Evolutionary conservation across 2,888 invertebrate genomes (phyloP).

Genomic region (Nemoura dubitans): DNA sequence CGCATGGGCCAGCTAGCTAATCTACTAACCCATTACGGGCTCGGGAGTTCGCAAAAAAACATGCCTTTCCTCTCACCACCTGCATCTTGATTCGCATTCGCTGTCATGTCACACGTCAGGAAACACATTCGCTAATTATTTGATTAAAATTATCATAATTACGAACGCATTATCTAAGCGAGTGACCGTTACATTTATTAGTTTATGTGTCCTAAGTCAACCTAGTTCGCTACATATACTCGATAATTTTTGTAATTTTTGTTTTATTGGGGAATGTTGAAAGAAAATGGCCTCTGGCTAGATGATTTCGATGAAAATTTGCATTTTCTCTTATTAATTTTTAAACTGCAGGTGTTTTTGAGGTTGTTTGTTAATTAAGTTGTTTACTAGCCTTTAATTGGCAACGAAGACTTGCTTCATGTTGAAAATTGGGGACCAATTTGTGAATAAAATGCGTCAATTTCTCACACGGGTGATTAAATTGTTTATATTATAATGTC

Average conservation of each 20-base stretch:
- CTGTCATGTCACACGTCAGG: not conserved
- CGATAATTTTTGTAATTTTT: not conserved
- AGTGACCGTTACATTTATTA: constrained; percentile 21
- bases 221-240: not conserved
- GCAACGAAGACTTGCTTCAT: not conserved
- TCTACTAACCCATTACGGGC: not conserved
- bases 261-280: not conserved
- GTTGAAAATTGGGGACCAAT: too few species aligned
- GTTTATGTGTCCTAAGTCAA: not conserved
- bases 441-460: too few species aligned
- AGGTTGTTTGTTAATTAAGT: not conserved
- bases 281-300: not conserved
- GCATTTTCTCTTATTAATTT: not conserved
- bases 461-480: too few species aligned
- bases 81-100: not conserved
- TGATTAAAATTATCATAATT: constrained; percentile 24
- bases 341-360: not conserved
- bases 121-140: not conserved
- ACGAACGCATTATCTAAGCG: not conserved
- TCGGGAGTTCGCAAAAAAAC: not conserved
- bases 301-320: not conserved
- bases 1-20: not conserved
- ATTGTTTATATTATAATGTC: too few species aligned
- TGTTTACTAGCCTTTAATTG: not conserved
- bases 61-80: not conserved